These are phyloP conservation scores for Lacanobia oleracea DNA, from an alignment of 2,888 invertebrate species.

Conservation along the genomic window DNA sequence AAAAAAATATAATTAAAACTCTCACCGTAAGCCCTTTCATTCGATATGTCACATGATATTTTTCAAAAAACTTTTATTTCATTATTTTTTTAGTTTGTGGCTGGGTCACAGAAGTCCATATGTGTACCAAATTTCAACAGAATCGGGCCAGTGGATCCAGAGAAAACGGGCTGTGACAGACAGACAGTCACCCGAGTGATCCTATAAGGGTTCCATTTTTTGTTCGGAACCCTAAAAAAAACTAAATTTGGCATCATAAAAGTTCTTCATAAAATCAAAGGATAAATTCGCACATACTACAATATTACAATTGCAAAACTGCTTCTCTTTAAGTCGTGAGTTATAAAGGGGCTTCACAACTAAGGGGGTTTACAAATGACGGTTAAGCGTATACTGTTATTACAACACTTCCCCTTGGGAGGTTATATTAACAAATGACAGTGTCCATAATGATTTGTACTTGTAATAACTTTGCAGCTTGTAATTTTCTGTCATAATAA, in stretches of 20 bases:
- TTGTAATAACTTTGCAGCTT: slow-evolving; percentile 26
- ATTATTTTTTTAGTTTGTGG: too few species aligned
- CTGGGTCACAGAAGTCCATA: too few species aligned
- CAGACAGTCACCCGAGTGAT: too few species aligned
- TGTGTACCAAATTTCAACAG: too few species aligned
- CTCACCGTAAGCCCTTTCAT: too few species aligned
- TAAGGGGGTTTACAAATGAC: slow-evolving; percentile 43
- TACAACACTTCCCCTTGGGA: slow-evolving; percentile 32
- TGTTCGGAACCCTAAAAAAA: too few species aligned
- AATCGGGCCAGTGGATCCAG: too few species aligned
- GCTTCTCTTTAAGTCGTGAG: slow-evolving; percentile 15
- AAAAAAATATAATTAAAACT: too few species aligned
- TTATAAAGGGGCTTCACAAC: slow-evolving; percentile 42
- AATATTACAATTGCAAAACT: neutral
- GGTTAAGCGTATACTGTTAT: slow-evolving; percentile 45
- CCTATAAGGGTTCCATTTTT: too few species aligned
- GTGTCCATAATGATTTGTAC: slow-evolving; percentile 22
- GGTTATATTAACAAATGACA: slow-evolving; percentile 53
- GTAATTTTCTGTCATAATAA: slow-evolving; percentile 39
- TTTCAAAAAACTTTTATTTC: too few species aligned
- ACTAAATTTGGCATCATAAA: neutral
- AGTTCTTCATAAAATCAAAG: neutral
- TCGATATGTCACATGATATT: too few species aligned
- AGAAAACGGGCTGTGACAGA: too few species aligned
- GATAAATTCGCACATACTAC: neutral